Evolutionary conservation across 2,113 vertebrate genomes (phyloP), one percentile per base, ranked within the genome.

Genomic region (Phalacrocorax pelagicus): DNA sequence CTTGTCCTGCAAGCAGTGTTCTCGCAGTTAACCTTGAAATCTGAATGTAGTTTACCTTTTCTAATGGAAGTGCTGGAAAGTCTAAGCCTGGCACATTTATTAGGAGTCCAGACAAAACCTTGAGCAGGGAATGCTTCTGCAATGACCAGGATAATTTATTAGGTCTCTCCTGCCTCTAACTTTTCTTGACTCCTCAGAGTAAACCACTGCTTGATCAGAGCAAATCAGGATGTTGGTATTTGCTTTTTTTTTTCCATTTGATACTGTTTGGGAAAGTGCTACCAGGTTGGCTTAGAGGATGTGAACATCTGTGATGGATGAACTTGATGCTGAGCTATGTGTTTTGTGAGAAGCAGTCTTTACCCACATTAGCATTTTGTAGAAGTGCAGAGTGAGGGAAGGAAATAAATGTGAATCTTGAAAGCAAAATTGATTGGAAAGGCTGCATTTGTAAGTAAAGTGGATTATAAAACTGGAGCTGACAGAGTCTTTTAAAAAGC

Each of bases 371-470:
- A 94, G 95, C 87, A 88, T 96, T 97, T 97, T 94, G 71, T 85
- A 91, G 84, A 92, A 96, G 51, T 86, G 89, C 7, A 3, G 93
- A 93, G 71, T 63, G 79, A 93, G 89, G 71, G 67, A 91, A 94
- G 94, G 91, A 97, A 97, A 95, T 89, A 95, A 96, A 96, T 96
- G 89, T 79, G 84, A 94, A 81, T 95, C 78, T 95, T 97, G 96
- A 97, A 97, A 95, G 91, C 95, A 78, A 80, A 97, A 94, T 78
- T 97, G 96, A 96, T 97, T 97, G 93, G 81, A 97, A 95, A 97
- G 90, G 81, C 95, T 95, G 84, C 84, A 77, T 97, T 97, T 95
- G 81, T 92, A 90, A 97, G 87, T 91, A 93, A 95, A 97, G 96
- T 96, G 95, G 87, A 84, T 96, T 96, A 95, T 97, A 96, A 97